These are phyloP conservation scores for Narcine bancroftii DNA, from an alignment of 2,113 vertebrate genomes.

Conservation along the genomic window DNA sequence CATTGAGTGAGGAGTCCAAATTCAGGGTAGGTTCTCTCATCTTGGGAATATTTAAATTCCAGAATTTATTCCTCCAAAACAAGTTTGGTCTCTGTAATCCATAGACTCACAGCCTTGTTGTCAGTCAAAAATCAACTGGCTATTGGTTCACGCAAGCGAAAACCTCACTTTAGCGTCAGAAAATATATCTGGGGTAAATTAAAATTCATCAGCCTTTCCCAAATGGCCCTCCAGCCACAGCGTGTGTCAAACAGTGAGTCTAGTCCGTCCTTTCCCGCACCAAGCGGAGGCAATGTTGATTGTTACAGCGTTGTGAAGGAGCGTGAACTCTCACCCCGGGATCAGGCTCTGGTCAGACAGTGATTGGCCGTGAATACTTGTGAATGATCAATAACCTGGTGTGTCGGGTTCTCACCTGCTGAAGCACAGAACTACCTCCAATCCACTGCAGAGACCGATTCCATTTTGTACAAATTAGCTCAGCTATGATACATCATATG, in stretches of 20 bases:
- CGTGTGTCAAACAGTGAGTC: neutral
- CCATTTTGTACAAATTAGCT: neutral
- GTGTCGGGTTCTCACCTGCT: neutral
- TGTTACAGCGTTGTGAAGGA: neutral
- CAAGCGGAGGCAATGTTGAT: neutral
- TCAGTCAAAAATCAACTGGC: neutral
- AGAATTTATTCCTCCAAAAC: neutral
- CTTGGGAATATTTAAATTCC: neutral
- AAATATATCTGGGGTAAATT: neutral
- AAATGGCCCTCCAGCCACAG: too few species aligned
- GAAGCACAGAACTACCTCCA: neutral
- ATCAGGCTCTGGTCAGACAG: too few species aligned
- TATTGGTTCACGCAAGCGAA: neutral
- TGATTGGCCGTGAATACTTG: neutral
- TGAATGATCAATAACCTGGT: neutral
- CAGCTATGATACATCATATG: neutral
- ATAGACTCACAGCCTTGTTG: neutral
- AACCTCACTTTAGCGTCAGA: too few species aligned
- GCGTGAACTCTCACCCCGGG: neutral
- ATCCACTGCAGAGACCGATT: neutral
- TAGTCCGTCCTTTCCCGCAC: neutral
- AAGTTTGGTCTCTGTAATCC: neutral
- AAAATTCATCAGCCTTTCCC: neutral
- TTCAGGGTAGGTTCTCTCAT: neutral
- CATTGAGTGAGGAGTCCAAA: neutral